Base-by-base conservation (phyloP, 2,797 vertebrate genomes). In the Eulemur albifrons region DNA sequence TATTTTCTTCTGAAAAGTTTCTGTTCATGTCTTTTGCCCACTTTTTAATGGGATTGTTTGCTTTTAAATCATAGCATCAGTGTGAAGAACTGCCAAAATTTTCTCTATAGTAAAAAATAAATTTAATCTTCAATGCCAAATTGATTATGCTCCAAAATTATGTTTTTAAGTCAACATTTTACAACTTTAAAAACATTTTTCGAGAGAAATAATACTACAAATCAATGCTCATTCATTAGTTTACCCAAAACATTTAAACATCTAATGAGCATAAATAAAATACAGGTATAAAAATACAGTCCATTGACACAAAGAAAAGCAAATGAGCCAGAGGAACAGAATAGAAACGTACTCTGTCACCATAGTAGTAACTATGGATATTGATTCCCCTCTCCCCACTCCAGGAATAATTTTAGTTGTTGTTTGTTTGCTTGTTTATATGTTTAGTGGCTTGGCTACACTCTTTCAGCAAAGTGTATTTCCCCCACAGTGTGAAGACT, bases 211-310 rank as follows among this genome's bases (percentile, higher is more conserved):
- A 67, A 25, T 48, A 72, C 67, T 57, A 63, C 23, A 83, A 92
- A 35, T 65, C 8, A 9, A 93, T 35, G 35, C 10, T 79, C 43
- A 88, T 32, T 94, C 21, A 52, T 15, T 57, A 72, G 59, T 90
- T 77, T 95, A 79, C 13, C 61, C 27, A 70, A 65, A 35, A 65
- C 70, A 86, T 96, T 90, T 57, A 88, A 94, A 92, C 76, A 92
- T 23, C 70, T 69, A 88, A 59, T 57, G 30, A 83, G 59, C n/a
- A 93, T 81, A 92, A 90, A 52, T 25, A 83, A 96, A 70, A 73
- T 27, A 88, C 5, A 90, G n/a, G 52, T 4, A 73, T 1, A 84
- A 95, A 79, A 79, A 57, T 59, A 59, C 0, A 43, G 25, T 15
- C 45, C 35, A 57, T 0, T 50, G 52, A 18, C 61, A 76, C 18